Base-by-base conservation (phyloP, 2,888 invertebrate species). In the Gibbula magus region DNA sequence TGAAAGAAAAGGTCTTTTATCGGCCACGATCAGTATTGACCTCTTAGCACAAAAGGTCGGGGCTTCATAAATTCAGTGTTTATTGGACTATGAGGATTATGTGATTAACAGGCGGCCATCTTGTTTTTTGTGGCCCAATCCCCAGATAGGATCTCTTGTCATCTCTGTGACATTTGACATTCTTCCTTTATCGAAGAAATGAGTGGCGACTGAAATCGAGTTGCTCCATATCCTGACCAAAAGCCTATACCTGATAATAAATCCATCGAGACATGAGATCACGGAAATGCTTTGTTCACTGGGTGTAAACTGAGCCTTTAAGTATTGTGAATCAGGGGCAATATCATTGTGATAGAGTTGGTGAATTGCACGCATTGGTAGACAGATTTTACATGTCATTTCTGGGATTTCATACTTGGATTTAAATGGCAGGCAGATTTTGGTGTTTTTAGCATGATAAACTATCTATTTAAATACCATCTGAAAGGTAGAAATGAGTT, bases 81-180 rank as follows among this genome's bases (percentile, higher is more conserved):
- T 70, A 70, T 70, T 70, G 70, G 39, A 35, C 70, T 70, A 5
- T 20, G 32, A 39, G 32, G 70, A 70, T 70, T n/a, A 10, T 16
- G 39, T n/a, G 70, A 70, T 70, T 70, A 70, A 70, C 35, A 35
- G 70, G 70, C 39, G 35, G 35, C 70, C 18, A 70, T 70, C 39
- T 70, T 70, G 70, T 39, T 70, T 70, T 67, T 67, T 70, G 29
- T 70, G 35, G 35, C 32, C 35, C 32, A 39, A 39, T 39, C 39
- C 70, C 10, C 4, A 18, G 70, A 70, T 70, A 39, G 35, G 35
- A 70, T 70, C 70, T 70, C 25, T 70, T 70, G 70, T 70, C 70
- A 70, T 70, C 70, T 70, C 20, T 8, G 20, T 70, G 70, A 70
- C 70, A 70, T 70, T 70, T 70, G 70, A 70, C 70, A 70, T 70